These are phyloP conservation scores for Coremacera marginata DNA, from an alignment of 2,888 invertebrate genomes.

Conservation along the genomic window DNA sequence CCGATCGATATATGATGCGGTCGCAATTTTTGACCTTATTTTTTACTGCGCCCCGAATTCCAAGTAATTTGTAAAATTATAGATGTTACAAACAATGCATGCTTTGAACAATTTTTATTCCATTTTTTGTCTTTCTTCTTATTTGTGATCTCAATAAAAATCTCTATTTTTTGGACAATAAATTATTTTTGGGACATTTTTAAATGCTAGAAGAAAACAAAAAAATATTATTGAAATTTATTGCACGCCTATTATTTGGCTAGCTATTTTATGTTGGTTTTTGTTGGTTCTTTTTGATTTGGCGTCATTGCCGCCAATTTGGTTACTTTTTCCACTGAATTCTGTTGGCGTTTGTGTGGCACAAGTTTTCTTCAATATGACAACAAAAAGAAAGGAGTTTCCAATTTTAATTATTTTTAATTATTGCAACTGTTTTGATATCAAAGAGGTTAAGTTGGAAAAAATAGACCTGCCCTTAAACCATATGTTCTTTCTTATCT, in stretches of 20 bases:
- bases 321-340: background rate
- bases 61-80: conserved; percentile 29
- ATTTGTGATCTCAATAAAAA: conserved; percentile 36
- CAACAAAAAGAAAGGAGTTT: conserved; percentile 15
- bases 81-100: background rate
- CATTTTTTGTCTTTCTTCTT: background rate
- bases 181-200: conserved; percentile 19
- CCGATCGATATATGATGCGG: conserved; percentile 11
- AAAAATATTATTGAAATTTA: conserved; percentile 55
- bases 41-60: conserved; percentile 15
- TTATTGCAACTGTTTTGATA: background rate
- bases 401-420: conserved; percentile 26
- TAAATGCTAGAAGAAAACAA: background rate
- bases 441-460: background rate
- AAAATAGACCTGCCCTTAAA: background rate
- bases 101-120: background rate
- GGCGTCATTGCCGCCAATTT: background rate
- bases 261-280: background rate
- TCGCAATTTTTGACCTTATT: conserved; percentile 1
- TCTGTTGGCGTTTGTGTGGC: conserved; percentile 16
- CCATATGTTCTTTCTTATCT: too few species aligned
- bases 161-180: conserved; percentile 1
- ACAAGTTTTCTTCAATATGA: background rate
- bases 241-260: conserved; percentile 49
- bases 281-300: background rate